Evolutionary conservation across 2,888 invertebrate species (phyloP), one percentile per base, ranked within the genome.

Genomic region (Mechanitis messenoides): DNA sequence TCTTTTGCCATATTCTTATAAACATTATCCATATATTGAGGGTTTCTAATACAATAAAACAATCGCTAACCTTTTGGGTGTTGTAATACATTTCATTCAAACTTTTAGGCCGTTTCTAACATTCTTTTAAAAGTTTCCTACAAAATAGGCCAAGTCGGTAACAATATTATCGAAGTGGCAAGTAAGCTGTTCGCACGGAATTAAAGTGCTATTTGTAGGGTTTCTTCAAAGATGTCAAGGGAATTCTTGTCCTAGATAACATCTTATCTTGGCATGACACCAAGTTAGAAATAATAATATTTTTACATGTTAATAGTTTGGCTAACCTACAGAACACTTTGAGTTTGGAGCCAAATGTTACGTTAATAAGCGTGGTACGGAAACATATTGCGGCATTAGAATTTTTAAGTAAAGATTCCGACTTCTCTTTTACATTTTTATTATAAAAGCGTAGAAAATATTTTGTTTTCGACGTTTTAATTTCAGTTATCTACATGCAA

Each of bases 81-180:
- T 55, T 60, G 59, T 65, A 65, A 65, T 67, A 62, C 60, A 58
- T 54, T 57, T 58, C 46, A 56, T 57, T 53, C 59, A 62, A 68
- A 69, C 54, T 64, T 70, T 62, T 55, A 53, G 54, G 33, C 50
- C 60, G 56, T 47, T 47, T 46, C 47, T 55, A 47, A 59, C 61
- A 61, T 66, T 61, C 63, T 67, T 67, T 64, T 58, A 33, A 53
- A 62, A 65, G 60, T 62, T 60, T 61, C 62, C 46, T 53, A 66
- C 66, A 69, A 66, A 69, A 62, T 67, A 56, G 66, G 55, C 65
- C 12, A 65, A 69, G 63, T 69, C 60, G 33, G 56, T 68, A 67
- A 71, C 69, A 68, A 68, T 66, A 68, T 71, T 67, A 70, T 54
- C 60, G 63, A 67, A 68, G 63, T 60, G 61, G 59, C 59, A 57